Base-by-base conservation (phyloP, 2,888 invertebrate genomes). In the Hemicrepidius hirtus region DNA sequence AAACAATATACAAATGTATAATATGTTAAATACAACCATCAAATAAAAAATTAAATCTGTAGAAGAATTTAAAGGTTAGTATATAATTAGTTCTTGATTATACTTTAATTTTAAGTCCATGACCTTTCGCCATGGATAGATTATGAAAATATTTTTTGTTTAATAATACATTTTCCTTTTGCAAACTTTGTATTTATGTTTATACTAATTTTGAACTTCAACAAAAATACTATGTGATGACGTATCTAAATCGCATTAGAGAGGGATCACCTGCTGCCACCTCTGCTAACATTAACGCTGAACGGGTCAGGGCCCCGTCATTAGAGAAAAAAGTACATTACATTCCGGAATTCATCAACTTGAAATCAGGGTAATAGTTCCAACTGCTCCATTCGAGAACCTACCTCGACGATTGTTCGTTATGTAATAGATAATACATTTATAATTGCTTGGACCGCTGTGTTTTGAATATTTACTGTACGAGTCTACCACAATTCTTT, bases 241-340 rank as follows among this genome's bases (percentile, higher is more conserved):
- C 66, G 44, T 68, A 59, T 59, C 68, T 59, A 68, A 59, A 57
- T 49, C 59, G 46, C 68, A 68, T 68, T 68, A 68, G 60, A 46
- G 41, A 55, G 18, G 44, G 55, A 70, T 63, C 70, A 70, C 55
- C 64, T 64, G 64, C 64, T 57, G 59, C 41, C 63, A 50, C 50
- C 67, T 60, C 32, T 69, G 59, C 37, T 57, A 68, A 65, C 66
- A 69, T 71, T 62, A 71, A 71, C 65, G 66, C 68, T 62, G 41
- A 67, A 62, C 64, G 68, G 76, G 76, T 75, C 75, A 74, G 64
- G 68, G 72, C 65, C 76, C 74, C 59, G 65, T 75, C 74, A 74
- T 76, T 76, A 76, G 65, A 63, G 62, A 74, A 77, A 75, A 75
- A 77, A 75, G 63, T 57, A 74, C 75, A 76, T 76, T 76, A 76